Percentiles rank a stretch among this genome's conserved stretches.
These are phyloP conservation scores for Serilophus lunatus DNA, from an alignment of 2,113 vertebrate genomes.

Conservation along the genomic window DNA sequence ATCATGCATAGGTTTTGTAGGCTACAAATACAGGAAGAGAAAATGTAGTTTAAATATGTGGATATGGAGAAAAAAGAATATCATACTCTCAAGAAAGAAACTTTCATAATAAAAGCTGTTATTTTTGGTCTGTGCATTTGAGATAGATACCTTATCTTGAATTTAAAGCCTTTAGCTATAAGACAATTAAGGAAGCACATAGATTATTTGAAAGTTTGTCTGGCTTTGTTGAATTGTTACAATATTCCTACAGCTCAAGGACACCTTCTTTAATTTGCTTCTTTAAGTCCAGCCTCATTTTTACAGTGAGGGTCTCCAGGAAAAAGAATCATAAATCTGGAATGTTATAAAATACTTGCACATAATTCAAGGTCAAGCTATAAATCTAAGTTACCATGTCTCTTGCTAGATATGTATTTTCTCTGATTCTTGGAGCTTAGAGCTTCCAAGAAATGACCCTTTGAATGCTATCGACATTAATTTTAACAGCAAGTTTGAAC, in stretches of 20 bases:
- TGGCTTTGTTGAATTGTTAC: not conserved
- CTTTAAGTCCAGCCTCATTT: not conserved
- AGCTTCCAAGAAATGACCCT: not conserved
- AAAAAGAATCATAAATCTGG: not conserved
- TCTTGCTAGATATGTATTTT: not conserved
- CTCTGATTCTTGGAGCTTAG: not conserved
- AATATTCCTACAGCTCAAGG: not conserved
- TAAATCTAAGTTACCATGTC: not conserved
- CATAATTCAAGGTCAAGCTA: not conserved
- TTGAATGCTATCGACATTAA: not conserved
- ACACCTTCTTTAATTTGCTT: not conserved
- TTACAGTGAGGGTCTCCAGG: not conserved
- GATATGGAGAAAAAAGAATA: not conserved
- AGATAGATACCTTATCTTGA: not conserved
- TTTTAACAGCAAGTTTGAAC: not conserved
- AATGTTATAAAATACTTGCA: not conserved
- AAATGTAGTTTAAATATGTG: not conserved
- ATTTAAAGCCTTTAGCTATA: not conserved
- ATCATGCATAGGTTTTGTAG: not conserved
- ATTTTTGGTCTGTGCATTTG: not conserved
- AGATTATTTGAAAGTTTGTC: not conserved
- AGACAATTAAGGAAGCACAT: not conserved
- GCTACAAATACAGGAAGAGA: not conserved
- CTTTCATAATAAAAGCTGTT: not conserved
- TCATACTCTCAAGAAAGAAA: not conserved